Evolutionary conservation across 2,113 vertebrate species (phyloP), one percentile per base, ranked within the genome.

Genomic region (Lota lota): DNA sequence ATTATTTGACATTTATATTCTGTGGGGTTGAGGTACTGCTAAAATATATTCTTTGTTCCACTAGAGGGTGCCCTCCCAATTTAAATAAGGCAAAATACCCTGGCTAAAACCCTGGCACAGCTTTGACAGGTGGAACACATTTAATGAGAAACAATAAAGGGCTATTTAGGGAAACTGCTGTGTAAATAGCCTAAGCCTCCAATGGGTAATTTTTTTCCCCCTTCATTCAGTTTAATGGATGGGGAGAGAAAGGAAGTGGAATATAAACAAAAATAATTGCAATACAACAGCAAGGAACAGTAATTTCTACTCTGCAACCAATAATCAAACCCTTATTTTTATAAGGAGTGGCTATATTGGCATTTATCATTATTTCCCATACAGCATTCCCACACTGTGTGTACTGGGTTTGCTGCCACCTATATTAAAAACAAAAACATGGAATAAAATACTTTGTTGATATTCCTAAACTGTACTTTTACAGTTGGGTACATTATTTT

Each of bases 11-110:
- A 19, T 4, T 10, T 0, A 19, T 8, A 47, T 47, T 11, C 40
- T 11, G 14, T 4, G 17, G 54, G 54, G 54, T 19, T 57, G n/a
- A 19, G 17, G 4, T 5, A 57, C 17, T 57, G 3, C 4, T 33
- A 19, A 63, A 62, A 68, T 70, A 1, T 22, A 47, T 58, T 0
- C 0, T 36, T 36, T 22, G 22, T 17, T 56, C 78, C 85, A 86
- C 71, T 64, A 85, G 84, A 70, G 40, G 75, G 61, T 22, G 36
- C 59, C 47, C 63, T 47, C 8, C 51, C 74, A 71, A 50, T 50
- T 77, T 19, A 73, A 50, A 63, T 33, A 6, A 47, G 10, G 40
- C 40, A 12, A 47, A 47, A 50, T 20, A 24, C 59, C 61, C 5
- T 12, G 10, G 36, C 47, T 2, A 68, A 8, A 53, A 28, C 40